A percentile compares a stretch with the other conserved stretches of the same genome.
These are phyloP conservation scores for Argynnis bischoffii DNA, from an alignment of 2,888 invertebrate species.

Conservation along the genomic window DNA sequence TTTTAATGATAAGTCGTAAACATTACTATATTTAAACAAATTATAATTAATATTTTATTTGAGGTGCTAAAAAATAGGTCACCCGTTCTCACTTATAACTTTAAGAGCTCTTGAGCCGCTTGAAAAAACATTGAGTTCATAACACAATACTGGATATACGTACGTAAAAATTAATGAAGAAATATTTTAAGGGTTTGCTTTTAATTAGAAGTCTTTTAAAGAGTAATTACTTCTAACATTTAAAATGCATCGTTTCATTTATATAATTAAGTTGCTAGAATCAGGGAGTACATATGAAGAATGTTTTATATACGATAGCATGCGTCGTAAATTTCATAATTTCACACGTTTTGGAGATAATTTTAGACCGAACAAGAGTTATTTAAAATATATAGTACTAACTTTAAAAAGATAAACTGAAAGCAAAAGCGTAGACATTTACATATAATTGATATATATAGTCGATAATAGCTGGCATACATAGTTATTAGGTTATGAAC, in stretches of 20 bases:
- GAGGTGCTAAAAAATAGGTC: slow-evolving; percentile 1
- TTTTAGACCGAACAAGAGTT: too few species aligned
- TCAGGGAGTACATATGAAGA: too few species aligned
- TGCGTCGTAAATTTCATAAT: too few species aligned
- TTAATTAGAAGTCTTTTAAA: neutral
- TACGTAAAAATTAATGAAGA: too few species aligned
- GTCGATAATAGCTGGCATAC: slow-evolving; percentile 9
- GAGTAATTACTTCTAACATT: too few species aligned
- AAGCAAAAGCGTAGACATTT: neutral
- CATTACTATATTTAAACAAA: too few species aligned
- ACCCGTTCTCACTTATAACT: neutral
- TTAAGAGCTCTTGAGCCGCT: slow-evolving; percentile 2
- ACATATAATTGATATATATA: neutral
- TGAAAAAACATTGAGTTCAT: neutral
- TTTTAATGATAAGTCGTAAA: too few species aligned
- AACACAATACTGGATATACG: neutral
- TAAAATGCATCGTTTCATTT: too few species aligned
- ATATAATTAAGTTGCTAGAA: too few species aligned
- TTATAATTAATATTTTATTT: slow-evolving; percentile 1
- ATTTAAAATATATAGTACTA: too few species aligned
- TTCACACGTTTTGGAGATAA: too few species aligned
- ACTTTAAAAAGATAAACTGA: neutral
- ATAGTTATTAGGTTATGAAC: slow-evolving; percentile 7
- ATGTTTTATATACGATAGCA: too few species aligned
- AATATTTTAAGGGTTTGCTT: neutral